Conservation (phyloP, 1,140 invertebrate genomes). For the Mesaphorura yosii region DNA sequence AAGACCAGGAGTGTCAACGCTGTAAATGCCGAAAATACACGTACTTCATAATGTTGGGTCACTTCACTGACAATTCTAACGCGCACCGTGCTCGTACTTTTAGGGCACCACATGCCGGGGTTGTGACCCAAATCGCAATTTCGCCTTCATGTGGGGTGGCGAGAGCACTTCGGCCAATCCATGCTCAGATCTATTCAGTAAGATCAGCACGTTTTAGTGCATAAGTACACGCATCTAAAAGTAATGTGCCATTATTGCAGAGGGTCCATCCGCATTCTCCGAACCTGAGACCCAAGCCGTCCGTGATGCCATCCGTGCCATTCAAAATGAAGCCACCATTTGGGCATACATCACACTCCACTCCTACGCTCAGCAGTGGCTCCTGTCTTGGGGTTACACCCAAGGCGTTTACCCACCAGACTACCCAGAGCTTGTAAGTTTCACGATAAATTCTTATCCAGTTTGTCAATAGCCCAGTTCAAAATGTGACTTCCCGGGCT, state of each 20-base stretch:
- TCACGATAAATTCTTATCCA: too few species aligned
- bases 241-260: too few species aligned
- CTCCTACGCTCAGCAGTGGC: slow-evolving; percentile 3
- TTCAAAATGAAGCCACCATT: background rate
- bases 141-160: slow-evolving; percentile 54
- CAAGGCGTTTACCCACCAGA: slow-evolving; percentile 28
- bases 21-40: too few species aligned
- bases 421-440: slow-evolving; percentile 32
- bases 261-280: background rate
- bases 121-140: slow-evolving; percentile 62
- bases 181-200: slow-evolving; percentile 39
- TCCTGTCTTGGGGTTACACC: slow-evolving; percentile 34
- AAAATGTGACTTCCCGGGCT: too few species aligned
- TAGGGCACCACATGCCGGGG: too few species aligned
- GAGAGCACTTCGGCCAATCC: slow-evolving; percentile 35
- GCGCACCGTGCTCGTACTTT: too few species aligned
- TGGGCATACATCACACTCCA: background rate
- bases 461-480: too few species aligned
- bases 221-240: too few species aligned
- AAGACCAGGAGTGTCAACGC: slow-evolving; percentile 34
- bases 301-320: background rate
- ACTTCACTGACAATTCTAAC: too few species aligned
- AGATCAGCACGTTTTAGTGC: too few species aligned
- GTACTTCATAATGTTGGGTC: too few species aligned
- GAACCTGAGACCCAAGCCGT: slow-evolving; percentile 3